A percentile compares a stretch with the other conserved stretches of the same genome.
Evolutionary conservation across 2,888 invertebrate species (phyloP).

Genomic region (Habrosyne pyritoides): DNA sequence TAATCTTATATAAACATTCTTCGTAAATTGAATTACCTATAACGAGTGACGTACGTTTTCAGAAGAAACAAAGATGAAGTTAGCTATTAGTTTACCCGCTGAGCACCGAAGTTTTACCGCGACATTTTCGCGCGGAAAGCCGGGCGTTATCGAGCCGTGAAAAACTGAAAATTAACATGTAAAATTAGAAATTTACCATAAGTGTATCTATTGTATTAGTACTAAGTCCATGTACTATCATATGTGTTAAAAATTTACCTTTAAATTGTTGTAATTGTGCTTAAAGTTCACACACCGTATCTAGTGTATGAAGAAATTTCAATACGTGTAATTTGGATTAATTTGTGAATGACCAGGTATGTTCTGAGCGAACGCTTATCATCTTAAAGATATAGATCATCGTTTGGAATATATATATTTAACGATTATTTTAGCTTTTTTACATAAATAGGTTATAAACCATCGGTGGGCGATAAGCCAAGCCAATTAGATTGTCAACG

Average conservation of each 20-base stretch:
- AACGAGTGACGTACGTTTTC: conserved; percentile 66
- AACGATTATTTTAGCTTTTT: conserved; percentile 39
- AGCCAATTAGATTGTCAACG: conserved; percentile 69
- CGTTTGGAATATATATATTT: conserved; percentile 26
- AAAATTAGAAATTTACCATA: conserved; percentile 46
- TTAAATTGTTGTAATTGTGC: conserved; percentile 48
- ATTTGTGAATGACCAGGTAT: conserved; percentile 82
- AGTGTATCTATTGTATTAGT: conserved; percentile 47
- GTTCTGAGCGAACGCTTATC: conserved; percentile 42
- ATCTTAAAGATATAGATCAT: conserved; percentile 39
- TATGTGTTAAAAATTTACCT: conserved; percentile 45
- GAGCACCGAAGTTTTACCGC: conserved; percentile 76
- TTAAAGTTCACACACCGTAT: conserved; percentile 45
- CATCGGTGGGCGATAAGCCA: conserved; percentile 76
- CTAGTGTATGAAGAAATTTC: conserved; percentile 61
- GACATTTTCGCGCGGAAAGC: conserved; percentile 84
- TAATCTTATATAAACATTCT: conserved; percentile 20
- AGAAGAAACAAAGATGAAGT: conserved; percentile 82
- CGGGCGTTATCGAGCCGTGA: conserved; percentile 83
- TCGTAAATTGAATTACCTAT: conserved; percentile 43
- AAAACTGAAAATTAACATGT: conserved; percentile 72
- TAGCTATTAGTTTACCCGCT: conserved; percentile 58
- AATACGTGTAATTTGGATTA: conserved; percentile 62
- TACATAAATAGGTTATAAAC: conserved; percentile 77
- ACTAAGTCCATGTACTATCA: conserved; percentile 45